Conservation (phyloP, 2,113 vertebrate species). For the Aptenodytes forsteri region DNA sequence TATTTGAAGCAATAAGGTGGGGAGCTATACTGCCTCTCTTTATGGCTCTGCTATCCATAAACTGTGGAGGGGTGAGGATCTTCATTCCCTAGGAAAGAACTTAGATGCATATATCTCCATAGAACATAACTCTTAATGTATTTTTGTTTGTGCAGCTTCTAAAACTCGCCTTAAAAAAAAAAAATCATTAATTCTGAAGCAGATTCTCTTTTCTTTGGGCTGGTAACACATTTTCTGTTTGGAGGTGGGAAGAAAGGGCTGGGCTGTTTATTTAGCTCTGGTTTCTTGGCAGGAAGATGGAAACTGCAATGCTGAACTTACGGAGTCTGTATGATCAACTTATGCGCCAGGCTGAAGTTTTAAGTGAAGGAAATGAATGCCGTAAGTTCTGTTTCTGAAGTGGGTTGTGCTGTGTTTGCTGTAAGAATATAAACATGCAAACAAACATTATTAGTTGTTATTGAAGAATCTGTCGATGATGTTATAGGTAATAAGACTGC, state of each 20-base stretch:
- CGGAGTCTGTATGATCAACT: constrained; percentile 83
- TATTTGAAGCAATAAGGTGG: background rate
- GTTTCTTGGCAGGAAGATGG: constrained; percentile 81
- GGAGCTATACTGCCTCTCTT: background rate
- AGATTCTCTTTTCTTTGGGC: background rate
- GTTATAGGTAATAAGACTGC: background rate
- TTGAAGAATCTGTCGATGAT: too few relatives aligned
- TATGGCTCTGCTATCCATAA: background rate
- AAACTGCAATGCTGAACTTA: constrained; percentile 78
- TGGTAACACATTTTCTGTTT: background rate
- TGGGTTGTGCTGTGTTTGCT: background rate
- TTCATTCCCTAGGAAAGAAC: background rate
- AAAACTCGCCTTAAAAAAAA: background rate
- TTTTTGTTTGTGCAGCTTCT: background rate
- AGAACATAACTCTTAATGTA: background rate
- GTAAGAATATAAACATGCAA: background rate
- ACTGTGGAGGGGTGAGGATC: background rate
- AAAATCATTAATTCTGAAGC: background rate
- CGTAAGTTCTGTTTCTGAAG: constrained; percentile 79
- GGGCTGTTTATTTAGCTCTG: constrained; percentile 7
- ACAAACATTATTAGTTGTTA: background rate
- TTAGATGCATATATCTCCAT: background rate
- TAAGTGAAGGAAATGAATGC: constrained; percentile 87
- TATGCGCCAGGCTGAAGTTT: constrained; percentile 80
- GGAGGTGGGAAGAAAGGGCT: background rate